phyloP scores from a whole-genome alignment of 2,797 vertebrate species.

The Adelosebastes latens region DNA sequence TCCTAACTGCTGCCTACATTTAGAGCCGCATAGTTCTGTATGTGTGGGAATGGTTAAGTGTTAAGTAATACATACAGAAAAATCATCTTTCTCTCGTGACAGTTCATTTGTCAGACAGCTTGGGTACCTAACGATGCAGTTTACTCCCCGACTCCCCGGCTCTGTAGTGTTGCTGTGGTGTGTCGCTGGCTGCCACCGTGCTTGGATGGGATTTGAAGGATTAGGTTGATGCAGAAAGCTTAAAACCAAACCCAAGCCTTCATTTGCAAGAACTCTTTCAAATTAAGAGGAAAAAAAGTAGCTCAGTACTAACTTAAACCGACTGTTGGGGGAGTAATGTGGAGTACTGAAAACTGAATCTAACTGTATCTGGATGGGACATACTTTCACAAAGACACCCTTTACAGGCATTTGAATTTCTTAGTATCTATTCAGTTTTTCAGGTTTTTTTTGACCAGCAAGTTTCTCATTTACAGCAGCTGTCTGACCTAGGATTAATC shows the following conservation, averaged over 20 bases:
- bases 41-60: not conserved
- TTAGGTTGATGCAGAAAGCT: conserved; percentile 66
- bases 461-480: not conserved
- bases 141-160: not conserved
- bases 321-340: not conserved
- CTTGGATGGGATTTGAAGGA: conserved; percentile 70
- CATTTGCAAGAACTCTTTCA: conserved; percentile 54
- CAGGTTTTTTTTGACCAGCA: not conserved
- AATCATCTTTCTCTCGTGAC: not conserved
- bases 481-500: not conserved
- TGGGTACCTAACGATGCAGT: not conserved
- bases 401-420: not conserved
- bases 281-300: conserved; percentile 36
- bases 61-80: not conserved
- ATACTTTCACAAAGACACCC: not conserved
- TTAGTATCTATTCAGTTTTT: not conserved
- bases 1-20: not conserved
- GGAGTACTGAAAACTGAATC: not conserved
- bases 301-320: not conserved
- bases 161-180: conserved; percentile 7
- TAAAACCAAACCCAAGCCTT: conserved; percentile 58
- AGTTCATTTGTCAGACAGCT: conserved; percentile 4
- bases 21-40: not conserved
- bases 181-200: conserved; percentile 25
- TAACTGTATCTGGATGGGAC: not conserved